phyloP scores from a whole-genome alignment of 2,888 invertebrate genomes.

The Amitus sp. region DNA sequence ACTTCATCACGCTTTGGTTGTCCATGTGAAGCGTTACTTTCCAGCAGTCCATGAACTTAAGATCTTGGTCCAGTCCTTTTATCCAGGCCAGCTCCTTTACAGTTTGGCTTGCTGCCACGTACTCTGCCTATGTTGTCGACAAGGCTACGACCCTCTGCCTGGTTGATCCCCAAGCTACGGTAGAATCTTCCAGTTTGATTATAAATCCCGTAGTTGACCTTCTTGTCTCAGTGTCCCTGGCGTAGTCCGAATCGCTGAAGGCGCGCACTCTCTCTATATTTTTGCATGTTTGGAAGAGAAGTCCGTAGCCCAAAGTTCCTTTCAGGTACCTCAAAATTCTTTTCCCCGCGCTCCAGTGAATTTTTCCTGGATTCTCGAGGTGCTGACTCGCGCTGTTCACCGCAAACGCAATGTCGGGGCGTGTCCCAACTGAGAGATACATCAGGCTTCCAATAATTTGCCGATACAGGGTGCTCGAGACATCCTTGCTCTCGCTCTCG shows the following conservation, averaged over 20 bases:
- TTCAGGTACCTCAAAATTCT: slow-evolving; percentile 49
- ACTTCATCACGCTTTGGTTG: slow-evolving; percentile 48
- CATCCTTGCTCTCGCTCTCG: no score
- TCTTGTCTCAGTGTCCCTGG: slow-evolving; percentile 47
- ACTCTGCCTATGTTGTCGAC: slow-evolving; percentile 25
- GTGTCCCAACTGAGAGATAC: slow-evolving; percentile 20
- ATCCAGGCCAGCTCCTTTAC: slow-evolving; percentile 52
- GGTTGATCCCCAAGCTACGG: slow-evolving; percentile 43
- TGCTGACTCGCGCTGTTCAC: slow-evolving; percentile 36
- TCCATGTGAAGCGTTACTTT: slow-evolving; percentile 23
- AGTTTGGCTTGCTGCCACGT: slow-evolving; percentile 50
- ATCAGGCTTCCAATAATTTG: slow-evolving; percentile 33
- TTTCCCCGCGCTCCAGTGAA: slow-evolving; percentile 46
- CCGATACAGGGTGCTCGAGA: slow-evolving; percentile 11
- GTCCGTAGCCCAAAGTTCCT: slow-evolving; percentile 43
- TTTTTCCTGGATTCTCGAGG: slow-evolving; percentile 33
- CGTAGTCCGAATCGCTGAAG: slow-evolving; percentile 56
- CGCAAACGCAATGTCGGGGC: slow-evolving; percentile 38
- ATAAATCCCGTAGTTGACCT: slow-evolving; percentile 49
- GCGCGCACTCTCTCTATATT: not conserved
- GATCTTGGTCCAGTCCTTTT: slow-evolving; percentile 42
- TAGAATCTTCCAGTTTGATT: slow-evolving; percentile 40
- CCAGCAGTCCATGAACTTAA: no score
- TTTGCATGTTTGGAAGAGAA: slow-evolving; percentile 32
- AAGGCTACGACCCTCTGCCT: slow-evolving; percentile 37